These are phyloP conservation scores for Tetraodon nigroviridis DNA, from an alignment of 2,113 vertebrate genomes.

Conservation along the genomic window DNA sequence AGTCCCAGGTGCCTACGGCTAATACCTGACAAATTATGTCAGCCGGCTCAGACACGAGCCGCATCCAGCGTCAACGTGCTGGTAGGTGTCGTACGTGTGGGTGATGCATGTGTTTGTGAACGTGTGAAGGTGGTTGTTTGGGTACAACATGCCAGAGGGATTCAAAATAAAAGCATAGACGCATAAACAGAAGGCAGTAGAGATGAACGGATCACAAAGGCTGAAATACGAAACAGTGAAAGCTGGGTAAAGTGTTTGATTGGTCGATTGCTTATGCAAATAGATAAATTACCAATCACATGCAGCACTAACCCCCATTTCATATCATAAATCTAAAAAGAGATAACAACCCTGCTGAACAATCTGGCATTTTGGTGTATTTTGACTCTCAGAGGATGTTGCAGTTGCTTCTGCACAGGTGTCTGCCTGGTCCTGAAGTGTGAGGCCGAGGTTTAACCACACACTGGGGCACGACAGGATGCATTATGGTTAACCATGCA, in stretches of 20 bases:
- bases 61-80: conserved; percentile 27
- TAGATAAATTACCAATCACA: too few relatives aligned
- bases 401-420: background rate
- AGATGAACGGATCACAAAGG: too few relatives aligned
- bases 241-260: too few relatives aligned
- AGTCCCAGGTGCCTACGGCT: conserved; percentile 16
- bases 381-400: too few relatives aligned
- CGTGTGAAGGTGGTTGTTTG: conserved; percentile 35
- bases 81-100: conserved; percentile 40
- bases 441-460: background rate
- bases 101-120: conserved; percentile 41
- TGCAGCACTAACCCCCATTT: too few relatives aligned
- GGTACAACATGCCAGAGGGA: conserved; percentile 15
- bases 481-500: background rate
- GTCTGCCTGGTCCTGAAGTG: background rate
- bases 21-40: conserved; percentile 48
- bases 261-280: too few relatives aligned
- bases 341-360: too few relatives aligned
- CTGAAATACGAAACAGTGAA: too few relatives aligned
- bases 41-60: conserved; percentile 12
- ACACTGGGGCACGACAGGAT: background rate
- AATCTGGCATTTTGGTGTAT: too few relatives aligned
- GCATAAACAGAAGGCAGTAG: background rate
- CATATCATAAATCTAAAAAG: too few relatives aligned
- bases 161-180: conserved; percentile 22